Conservation (phyloP, 2,797 vertebrate genomes). For the Pangasius krempfi region DNA sequence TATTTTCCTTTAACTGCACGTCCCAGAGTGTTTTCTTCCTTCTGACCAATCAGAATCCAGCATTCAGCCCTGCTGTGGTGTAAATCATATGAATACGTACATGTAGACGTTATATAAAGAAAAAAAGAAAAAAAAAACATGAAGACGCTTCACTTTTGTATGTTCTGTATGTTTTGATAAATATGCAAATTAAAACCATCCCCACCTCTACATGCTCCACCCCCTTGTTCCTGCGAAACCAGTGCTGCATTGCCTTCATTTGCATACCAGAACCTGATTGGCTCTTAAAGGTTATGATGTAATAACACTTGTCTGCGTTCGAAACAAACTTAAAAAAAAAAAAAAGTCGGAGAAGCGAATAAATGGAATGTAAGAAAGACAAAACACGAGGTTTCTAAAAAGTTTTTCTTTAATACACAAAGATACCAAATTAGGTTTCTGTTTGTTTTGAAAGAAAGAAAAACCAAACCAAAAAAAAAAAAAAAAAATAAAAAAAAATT, state of each 20-base stretch:
- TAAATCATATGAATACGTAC: not conserved
- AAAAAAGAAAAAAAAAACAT: not conserved
- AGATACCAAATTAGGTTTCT: constrained; percentile 73
- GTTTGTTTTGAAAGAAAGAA: constrained; percentile 74
- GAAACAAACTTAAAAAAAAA: not conserved
- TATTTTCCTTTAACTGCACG: not conserved
- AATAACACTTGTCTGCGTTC: not conserved
- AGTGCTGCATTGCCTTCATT: not conserved
- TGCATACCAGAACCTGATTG: not conserved
- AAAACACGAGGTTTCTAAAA: constrained; percentile 70
- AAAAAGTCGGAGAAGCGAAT: too few relatives aligned
- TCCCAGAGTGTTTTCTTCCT: not conserved
- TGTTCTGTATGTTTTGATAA: not conserved
- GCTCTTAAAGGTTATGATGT: not conserved
- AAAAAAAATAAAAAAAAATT: constrained; percentile 57
- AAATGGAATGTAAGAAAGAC: constrained; percentile 17
- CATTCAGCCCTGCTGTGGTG: not conserved
- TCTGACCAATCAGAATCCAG: not conserved
- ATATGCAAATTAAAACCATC: not conserved
- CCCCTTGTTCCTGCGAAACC: not conserved
- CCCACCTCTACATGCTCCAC: not conserved
- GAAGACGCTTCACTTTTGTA: not conserved
- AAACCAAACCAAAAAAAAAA: constrained; percentile 20
- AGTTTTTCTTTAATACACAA: constrained; percentile 84
- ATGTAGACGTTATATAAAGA: too few relatives aligned